Evolutionary conservation across 2,888 invertebrate genomes (phyloP).

Genomic region (Cynaeus angustus): DNA sequence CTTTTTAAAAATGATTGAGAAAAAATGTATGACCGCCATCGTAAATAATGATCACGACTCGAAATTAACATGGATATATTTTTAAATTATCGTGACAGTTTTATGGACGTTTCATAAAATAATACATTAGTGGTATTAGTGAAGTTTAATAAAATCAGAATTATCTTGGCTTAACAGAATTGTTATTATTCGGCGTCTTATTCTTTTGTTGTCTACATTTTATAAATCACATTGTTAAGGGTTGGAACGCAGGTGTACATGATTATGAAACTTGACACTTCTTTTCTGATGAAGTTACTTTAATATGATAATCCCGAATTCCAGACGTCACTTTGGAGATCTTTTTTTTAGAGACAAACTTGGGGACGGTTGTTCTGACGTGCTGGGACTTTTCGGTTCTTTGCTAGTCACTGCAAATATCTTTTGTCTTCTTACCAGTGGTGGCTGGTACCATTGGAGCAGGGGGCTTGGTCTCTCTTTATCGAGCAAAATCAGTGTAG

Average conservation of each 20-base stretch:
- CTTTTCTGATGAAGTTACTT: slow-evolving; percentile 37
- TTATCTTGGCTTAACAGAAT: neutral
- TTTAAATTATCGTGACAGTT: slow-evolving; percentile 55
- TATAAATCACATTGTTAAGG: slow-evolving; percentile 43
- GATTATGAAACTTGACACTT: slow-evolving; percentile 46
- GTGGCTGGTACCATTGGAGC: too few relatives aligned
- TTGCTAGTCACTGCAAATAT: too few relatives aligned
- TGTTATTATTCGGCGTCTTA: slow-evolving; percentile 14
- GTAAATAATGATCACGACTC: slow-evolving; percentile 50
- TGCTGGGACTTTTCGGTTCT: too few relatives aligned
- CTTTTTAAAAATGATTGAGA: slow-evolving; percentile 30
- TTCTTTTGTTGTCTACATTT: slow-evolving; percentile 45
- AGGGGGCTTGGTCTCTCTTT: too few relatives aligned
- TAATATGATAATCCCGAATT: slow-evolving; percentile 40
- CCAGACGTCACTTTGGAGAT: slow-evolving; percentile 25
- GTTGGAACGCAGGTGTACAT: slow-evolving; percentile 33
- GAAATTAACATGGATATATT: slow-evolving; percentile 53
- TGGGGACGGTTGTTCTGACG: neutral
- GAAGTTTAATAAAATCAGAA: slow-evolving; percentile 53
- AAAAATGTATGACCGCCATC: slow-evolving; percentile 42
- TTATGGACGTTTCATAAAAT: slow-evolving; percentile 50
- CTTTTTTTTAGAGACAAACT: neutral
- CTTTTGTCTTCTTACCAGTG: too few relatives aligned
- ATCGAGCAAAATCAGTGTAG: too few relatives aligned
- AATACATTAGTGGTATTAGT: slow-evolving; percentile 48